phyloP scores from a whole-genome alignment of 23 tunicate genomes.

The Diplosoma virens region DNA sequence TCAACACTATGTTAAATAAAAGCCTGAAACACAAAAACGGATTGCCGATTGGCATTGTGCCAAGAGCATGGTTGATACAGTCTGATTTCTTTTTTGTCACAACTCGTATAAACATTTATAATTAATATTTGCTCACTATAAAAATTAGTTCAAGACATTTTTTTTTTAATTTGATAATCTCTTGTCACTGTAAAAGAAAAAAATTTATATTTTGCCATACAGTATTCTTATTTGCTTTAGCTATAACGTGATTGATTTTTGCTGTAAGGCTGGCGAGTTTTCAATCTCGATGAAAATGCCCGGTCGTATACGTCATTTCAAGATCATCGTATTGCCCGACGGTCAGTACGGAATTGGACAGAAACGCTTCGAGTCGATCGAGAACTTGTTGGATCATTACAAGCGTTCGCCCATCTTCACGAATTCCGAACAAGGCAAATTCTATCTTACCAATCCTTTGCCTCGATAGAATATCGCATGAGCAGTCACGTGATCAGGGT shows the following conservation, averaged over 20 bases:
- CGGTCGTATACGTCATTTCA: constrained; percentile 82
- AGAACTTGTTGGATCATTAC: constrained; percentile 75
- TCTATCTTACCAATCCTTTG: constrained; percentile 71
- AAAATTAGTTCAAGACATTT: no score
- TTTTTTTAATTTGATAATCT: no score
- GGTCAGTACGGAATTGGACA: constrained; percentile 76
- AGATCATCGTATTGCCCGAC: constrained; percentile 41
- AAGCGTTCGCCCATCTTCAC: constrained; percentile 90
- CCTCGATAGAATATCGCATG: constrained; percentile 60
- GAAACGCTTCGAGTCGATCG: constrained; percentile 81
- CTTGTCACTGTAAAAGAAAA: no score
- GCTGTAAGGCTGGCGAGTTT: constrained; percentile 62
- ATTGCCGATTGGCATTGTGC: no score
- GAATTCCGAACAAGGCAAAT: constrained; percentile 77
- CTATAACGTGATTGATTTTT: background rate
- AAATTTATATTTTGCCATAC: no score
- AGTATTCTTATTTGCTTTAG: background rate
- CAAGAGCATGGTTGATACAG: no score
- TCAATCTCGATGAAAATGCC: constrained; percentile 96
- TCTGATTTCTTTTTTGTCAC: no score
- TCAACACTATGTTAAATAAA: no score
- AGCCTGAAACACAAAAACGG: no score
- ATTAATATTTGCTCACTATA: no score
- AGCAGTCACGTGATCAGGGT: no score
- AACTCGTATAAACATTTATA: no score